Evolutionary conservation across 2,113 vertebrate species (phyloP).

Genomic region (Engystomops pustulosus): DNA sequence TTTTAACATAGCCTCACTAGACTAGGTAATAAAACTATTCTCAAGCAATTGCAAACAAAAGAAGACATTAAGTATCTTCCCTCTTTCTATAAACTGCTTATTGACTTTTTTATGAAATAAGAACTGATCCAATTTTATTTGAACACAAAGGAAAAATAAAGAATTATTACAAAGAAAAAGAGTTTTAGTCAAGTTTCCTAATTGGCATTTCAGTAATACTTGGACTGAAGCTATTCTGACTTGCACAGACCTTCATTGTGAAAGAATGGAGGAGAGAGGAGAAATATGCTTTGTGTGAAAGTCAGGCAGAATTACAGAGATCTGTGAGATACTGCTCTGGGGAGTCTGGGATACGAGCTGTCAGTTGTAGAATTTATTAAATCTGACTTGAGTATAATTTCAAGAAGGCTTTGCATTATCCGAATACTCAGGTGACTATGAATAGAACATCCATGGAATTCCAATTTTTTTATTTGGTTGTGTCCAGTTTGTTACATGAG

Average conservation of each 20-base stretch:
- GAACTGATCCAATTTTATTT: background rate
- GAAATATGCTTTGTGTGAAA: conserved; percentile 51
- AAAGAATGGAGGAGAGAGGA: background rate
- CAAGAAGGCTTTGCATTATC: conserved; percentile 56
- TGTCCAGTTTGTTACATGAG: conserved; percentile 28
- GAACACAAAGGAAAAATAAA: background rate
- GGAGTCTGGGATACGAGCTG: conserved; percentile 56
- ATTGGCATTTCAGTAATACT: conserved; percentile 12
- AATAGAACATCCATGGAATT: conserved; percentile 45
- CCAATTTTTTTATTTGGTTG: conserved; percentile 25
- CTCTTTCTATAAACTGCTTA: background rate
- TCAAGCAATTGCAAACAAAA: background rate
- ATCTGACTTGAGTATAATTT: conserved; percentile 58
- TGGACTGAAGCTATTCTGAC: conserved; percentile 14
- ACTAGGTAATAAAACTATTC: background rate
- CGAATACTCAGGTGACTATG: conserved; percentile 49
- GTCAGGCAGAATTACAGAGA: conserved; percentile 52
- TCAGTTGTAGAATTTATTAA: conserved; percentile 58
- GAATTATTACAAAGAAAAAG: conserved; percentile 18
- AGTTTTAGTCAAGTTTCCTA: background rate
- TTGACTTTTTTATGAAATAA: conserved; percentile 9
- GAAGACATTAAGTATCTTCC: background rate
- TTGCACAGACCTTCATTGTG: conserved; percentile 24
- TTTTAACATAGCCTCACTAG: background rate
- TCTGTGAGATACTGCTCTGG: conserved; percentile 50